Base-by-base conservation (phyloP, 2,113 vertebrate genomes). In the Crotalus helleri region DNA sequence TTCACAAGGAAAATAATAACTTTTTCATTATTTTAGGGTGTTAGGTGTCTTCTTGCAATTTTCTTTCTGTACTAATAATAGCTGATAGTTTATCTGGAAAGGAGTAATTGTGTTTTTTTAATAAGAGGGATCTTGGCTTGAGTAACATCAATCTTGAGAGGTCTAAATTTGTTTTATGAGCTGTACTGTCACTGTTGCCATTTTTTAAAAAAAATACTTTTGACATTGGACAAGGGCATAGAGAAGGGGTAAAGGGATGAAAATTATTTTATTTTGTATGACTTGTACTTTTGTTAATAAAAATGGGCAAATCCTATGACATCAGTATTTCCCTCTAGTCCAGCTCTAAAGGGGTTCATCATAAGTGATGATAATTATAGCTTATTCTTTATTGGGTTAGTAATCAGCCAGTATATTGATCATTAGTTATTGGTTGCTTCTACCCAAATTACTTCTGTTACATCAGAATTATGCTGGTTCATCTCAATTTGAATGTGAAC, bases 151-250 rank as follows among this genome's bases (percentile, higher is more conserved):
- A 6, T 81, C 57, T 55, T 81, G 24, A 81, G 61, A 49, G 51
- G 19, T 89, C 49, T 39, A 81, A 69, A 92, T 89, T 51, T 46
- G 13, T 92, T 81, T 81, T 88, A 88, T 51, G 44, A 39, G 21
- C 49, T 89, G 44, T 3, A 74, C 1, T 46, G 15, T 33, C 24
- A 57, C 51, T 57, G 12, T 92, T 89, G 49, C 49, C 51, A 87
- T 26, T 55, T 85, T 92, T 94, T 39, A 39, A 46, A 55, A 54
- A 69, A 61, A 87, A 51, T 93, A 53, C 74, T 89, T 74, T 85
- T 90, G 81, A 94, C 92, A 90, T 94, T 92, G 57, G 93, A 92
- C 61, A 94, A 57, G 91, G 86, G 93, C 74, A 95, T 54, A n/a
- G 91, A 89, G 54, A 51, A 51, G 49, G 8, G 8, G 49, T 51